phyloP scores from a whole-genome alignment of 1,140 invertebrate species.

The Cherax destructor region DNA sequence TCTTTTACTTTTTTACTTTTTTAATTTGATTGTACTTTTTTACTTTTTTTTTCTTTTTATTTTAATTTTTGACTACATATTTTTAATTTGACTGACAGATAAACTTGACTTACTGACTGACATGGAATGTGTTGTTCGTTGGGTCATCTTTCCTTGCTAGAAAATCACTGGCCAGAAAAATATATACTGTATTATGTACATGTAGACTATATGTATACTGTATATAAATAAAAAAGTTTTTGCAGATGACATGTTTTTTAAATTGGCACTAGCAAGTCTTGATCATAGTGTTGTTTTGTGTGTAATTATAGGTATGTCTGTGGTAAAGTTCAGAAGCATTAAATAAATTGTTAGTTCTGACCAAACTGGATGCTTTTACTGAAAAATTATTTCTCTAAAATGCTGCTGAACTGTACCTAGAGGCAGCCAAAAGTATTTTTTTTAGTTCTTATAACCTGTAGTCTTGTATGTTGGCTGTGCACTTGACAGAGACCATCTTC shows the following conservation, averaged over 20 bases:
- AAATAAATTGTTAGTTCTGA: background rate
- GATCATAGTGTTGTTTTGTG: background rate
- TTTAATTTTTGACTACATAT: too few species aligned
- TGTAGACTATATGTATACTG: too few species aligned
- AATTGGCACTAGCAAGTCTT: background rate
- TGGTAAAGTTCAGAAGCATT: background rate
- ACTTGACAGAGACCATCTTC: constrained; percentile 88
- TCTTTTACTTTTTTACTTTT: too few species aligned
- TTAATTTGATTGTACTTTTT: too few species aligned
- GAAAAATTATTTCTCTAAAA: background rate
- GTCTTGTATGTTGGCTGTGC: constrained; percentile 69
- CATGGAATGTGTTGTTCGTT: too few species aligned
- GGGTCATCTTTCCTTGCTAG: too few species aligned
- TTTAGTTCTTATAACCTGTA: constrained; percentile 74
- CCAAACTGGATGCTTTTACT: background rate
- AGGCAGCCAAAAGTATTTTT: constrained; percentile 34
- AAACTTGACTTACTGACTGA: too few species aligned
- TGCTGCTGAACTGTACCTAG: background rate
- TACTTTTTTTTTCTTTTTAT: too few species aligned
- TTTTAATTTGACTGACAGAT: too few species aligned
- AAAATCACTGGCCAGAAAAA: too few species aligned
- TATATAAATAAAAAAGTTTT: too few species aligned
- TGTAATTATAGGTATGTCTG: background rate
- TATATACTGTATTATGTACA: too few species aligned
- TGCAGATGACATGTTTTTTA: background rate